Evolutionary conservation across 2,113 vertebrate species (phyloP).

Genomic region (Psilopsiagon aymara): DNA sequence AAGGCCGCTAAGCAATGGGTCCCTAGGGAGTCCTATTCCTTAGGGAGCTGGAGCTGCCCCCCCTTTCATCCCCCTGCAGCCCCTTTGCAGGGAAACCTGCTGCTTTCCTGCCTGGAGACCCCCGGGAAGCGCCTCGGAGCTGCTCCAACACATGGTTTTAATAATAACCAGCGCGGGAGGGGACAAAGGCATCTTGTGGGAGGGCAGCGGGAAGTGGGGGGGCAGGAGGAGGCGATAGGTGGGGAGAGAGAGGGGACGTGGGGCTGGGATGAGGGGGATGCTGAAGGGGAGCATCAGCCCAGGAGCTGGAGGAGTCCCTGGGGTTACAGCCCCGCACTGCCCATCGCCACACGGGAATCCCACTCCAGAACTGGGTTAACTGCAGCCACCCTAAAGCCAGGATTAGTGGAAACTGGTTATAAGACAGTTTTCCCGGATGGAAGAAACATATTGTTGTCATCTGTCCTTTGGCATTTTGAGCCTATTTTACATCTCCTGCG

Average conservation of each 20-base stretch:
- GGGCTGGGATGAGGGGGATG: background rate
- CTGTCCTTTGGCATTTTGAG: conserved; percentile 30
- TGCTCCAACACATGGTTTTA: conserved; percentile 67
- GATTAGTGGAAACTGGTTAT: background rate
- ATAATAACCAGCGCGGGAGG: conserved; percentile 38
- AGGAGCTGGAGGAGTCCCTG: background rate
- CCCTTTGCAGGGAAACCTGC: accelerated
- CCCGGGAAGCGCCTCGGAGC: background rate
- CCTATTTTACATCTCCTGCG: background rate
- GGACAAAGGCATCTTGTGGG: conserved; percentile 67
- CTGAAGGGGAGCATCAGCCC: background rate
- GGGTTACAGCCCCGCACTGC: background rate
- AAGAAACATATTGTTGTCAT: conserved; percentile 21
- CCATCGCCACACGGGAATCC: background rate
- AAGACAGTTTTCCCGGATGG: background rate
- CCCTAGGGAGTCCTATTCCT: background rate
- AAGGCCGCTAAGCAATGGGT: accelerated
- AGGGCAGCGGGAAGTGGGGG: background rate
- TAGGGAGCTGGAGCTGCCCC: background rate
- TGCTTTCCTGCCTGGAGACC: background rate
- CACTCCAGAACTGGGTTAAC: background rate
- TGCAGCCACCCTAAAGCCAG: background rate
- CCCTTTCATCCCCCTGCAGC: background rate
- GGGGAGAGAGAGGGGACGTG: background rate
- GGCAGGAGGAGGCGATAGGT: conserved; percentile 13